Conservation (phyloP, 2,888 invertebrate genomes). For the Erynnis tages region DNA sequence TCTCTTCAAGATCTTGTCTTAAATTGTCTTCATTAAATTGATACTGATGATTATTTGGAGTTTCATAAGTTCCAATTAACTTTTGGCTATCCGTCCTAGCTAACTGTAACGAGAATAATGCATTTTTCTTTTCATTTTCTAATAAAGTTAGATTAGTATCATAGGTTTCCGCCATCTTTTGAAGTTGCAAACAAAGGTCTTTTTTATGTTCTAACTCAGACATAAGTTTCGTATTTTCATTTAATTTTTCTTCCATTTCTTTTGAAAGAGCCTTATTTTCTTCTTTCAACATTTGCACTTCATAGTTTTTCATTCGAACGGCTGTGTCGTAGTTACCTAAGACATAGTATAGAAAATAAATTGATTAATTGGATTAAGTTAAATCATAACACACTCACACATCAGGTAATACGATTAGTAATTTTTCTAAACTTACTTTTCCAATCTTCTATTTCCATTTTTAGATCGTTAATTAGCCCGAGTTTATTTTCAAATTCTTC, state of each 20-base stretch:
- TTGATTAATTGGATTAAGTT: neutral
- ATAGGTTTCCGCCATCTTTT: conserved; percentile 45
- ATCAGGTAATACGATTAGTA: no score
- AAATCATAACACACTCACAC: no score
- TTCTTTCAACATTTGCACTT: conserved; percentile 45
- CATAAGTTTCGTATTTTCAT: conserved; percentile 51
- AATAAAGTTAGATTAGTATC: conserved; percentile 42
- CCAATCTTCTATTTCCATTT: conserved; percentile 61
- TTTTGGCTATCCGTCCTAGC: conserved; percentile 59
- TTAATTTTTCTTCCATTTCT: conserved; percentile 49
- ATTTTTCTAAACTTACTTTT: conserved; percentile 54
- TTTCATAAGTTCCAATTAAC: conserved; percentile 40
- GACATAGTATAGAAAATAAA: conserved; percentile 25
- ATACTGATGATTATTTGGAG: neutral
- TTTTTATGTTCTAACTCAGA: conserved; percentile 48
- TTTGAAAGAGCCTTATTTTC: conserved; percentile 45
- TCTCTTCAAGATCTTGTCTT: conserved; percentile 22
- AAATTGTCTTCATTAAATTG: conserved; percentile 2
- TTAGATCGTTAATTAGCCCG: conserved; percentile 56
- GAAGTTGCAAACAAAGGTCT: conserved; percentile 43
- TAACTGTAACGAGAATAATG: conserved; percentile 46
- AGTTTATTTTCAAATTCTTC: conserved; percentile 56
- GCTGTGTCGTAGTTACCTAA: conserved; percentile 57
- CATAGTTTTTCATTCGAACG: conserved; percentile 49
- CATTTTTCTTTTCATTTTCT: conserved; percentile 52